phyloP scores from a whole-genome alignment of 2,888 invertebrate genomes.

The Tachystola acroxantha region DNA sequence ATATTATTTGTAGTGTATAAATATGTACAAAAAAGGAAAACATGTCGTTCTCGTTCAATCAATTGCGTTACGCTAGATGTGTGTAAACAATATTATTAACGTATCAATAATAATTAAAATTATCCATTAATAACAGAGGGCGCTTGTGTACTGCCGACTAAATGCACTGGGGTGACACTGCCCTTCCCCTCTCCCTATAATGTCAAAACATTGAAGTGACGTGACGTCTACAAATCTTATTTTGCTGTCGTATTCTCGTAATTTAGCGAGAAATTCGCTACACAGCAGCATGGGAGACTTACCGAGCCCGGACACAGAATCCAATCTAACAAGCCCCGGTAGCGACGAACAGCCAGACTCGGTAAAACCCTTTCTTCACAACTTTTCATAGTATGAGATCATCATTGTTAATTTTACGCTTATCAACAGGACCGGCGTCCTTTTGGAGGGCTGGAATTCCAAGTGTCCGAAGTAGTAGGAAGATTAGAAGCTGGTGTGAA shows the following conservation, averaged over 20 bases:
- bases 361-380: slow-evolving; percentile 35
- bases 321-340: slow-evolving; percentile 44
- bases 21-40: too few relatives aligned
- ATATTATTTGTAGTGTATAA: too few relatives aligned
- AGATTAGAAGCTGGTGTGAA: slow-evolving; percentile 82
- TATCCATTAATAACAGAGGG: too few relatives aligned
- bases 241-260: slow-evolving; percentile 54
- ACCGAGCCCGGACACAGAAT: slow-evolving; percentile 53
- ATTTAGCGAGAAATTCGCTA: slow-evolving; percentile 58
- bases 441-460: slow-evolving; percentile 82
- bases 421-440: slow-evolving; percentile 79
- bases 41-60: too few relatives aligned
- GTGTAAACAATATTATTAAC: too few relatives aligned
- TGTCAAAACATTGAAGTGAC: slow-evolving; percentile 64
- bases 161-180: too few relatives aligned
- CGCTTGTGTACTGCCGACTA: too few relatives aligned
- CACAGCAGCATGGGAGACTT: slow-evolving; percentile 74
- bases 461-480: slow-evolving; percentile 85
- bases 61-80: too few relatives aligned
- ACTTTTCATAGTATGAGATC: slow-evolving; percentile 11
- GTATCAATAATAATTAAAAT: too few relatives aligned
- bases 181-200: slow-evolving; percentile 5
- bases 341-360: slow-evolving; percentile 39
- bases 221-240: slow-evolving; percentile 74
- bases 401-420: slow-evolving; percentile 24